Evolutionary conservation across 2,797 vertebrate genomes (phyloP), one percentile per base, ranked within the genome.

Genomic region (Peromyscus melanophrys): DNA sequence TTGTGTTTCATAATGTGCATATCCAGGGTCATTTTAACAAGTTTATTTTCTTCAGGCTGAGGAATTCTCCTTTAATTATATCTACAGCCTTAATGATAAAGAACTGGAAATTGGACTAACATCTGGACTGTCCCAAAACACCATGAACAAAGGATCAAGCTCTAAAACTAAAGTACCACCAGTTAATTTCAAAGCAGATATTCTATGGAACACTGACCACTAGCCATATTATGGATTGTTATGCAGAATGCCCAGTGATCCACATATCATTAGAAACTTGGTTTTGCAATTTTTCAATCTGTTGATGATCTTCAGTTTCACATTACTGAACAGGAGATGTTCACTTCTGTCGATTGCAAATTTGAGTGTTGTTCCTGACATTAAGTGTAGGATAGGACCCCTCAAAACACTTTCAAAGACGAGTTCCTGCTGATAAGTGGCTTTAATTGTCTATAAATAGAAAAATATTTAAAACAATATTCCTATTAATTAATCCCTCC

Each of bases 181-280:
- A 88, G 61, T 75, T 96, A 97, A 90, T 97, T 96, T 90, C 82
- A 95, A 97, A 93, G 80, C 14, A 85, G 55, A 85, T 91, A 93
- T 94, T 95, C 92, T 89, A 96, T 95, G 97, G 93, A 97, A 97
- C 97, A 97, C 88, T 98, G 93, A 95, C 77, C 90, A 89, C 84
- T 89, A n/a, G 73, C 83, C 57, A 46, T 96, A 92, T 96, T 92
- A 92, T 65, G 78, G 77, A 83, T 95, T 95, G 77, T 90, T 96
- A 96, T 83, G 27, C 69, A 97, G 76, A 92, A 95, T 96, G 43
- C 19, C 78, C 81, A 82, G 37, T 88, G 78, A 89, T 94, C 61
- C 77, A 94, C 96, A 93, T 85, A 92, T 89, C 90, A 88, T 94
- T 88, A 86, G 59, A 94, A 98, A 94, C 76, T 92, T 96, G 88